phyloP scores from a whole-genome alignment of 2,888 invertebrate species.

The Nebria brevicollis region DNA sequence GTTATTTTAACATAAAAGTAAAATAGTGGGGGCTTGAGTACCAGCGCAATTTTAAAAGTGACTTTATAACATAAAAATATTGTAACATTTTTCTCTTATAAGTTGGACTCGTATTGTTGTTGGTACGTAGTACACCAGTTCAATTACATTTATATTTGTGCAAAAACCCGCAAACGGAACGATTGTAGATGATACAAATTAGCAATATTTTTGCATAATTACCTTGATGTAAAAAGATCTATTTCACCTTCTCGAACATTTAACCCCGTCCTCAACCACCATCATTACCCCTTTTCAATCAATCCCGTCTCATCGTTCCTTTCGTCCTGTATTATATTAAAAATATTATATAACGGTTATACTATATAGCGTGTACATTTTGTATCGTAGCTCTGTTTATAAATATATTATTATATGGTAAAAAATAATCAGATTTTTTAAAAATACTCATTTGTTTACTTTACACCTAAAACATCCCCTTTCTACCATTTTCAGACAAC shows the following conservation, averaged over 20 bases:
- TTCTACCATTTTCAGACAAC: not conserved
- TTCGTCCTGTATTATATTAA: constrained; percentile 64
- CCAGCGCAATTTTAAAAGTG: not conserved
- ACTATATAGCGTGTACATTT: constrained; percentile 75
- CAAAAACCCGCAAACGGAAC: constrained; percentile 52
- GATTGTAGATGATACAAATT: constrained; percentile 56
- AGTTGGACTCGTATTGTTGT: constrained; percentile 29
- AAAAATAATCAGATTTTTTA: constrained; percentile 75
- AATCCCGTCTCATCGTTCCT: constrained; percentile 58
- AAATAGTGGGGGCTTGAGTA: not conserved
- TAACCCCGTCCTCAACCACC: not conserved
- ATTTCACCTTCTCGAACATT: constrained; percentile 39
- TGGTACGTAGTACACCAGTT: constrained; percentile 34
- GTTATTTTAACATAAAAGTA: not conserved
- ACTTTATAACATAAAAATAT: not conserved
- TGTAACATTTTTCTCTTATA: constrained; percentile 32
- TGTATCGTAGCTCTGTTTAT: constrained; percentile 80
- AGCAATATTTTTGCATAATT: constrained; percentile 67
- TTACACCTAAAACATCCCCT: constrained; percentile 19
- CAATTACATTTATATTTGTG: constrained; percentile 46
- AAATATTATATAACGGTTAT: constrained; percentile 69
- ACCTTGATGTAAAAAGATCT: constrained; percentile 59
- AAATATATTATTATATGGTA: constrained; percentile 79
- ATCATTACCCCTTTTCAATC: not conserved
- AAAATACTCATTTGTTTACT: constrained; percentile 64